A percentile compares a stretch with the other conserved stretches of the same genome.
Conservation (phyloP, 2,888 invertebrate species). For the Eilema sororculum region DNA sequence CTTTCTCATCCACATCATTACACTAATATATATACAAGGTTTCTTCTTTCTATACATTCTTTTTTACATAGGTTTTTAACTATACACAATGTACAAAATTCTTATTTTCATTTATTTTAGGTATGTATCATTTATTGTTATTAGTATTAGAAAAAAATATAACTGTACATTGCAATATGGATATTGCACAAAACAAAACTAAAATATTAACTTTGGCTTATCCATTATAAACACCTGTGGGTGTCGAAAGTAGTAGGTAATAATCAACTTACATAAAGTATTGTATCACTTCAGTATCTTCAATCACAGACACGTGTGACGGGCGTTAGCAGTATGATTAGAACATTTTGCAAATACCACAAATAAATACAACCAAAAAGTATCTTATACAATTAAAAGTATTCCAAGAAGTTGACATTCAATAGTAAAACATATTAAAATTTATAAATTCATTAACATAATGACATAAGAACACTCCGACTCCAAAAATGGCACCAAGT, state of each 20-base stretch:
- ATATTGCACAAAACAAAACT: conserved; percentile 84
- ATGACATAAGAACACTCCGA: conserved; percentile 33
- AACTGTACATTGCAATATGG: conserved; percentile 84
- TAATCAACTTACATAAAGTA: conserved; percentile 57
- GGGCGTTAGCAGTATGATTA: conserved; percentile 48
- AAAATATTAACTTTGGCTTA: conserved; percentile 86
- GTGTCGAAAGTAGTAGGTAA: conserved; percentile 64
- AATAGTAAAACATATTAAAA: conserved; percentile 27
- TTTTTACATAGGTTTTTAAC: conserved; percentile 73
- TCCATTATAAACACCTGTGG: conserved; percentile 76
- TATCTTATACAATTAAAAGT: conserved; percentile 27
- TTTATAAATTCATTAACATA: conserved; percentile 25
- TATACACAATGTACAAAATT: conserved; percentile 84
- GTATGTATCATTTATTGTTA: conserved; percentile 68
- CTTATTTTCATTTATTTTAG: conserved; percentile 65
- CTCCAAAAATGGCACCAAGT: conserved; percentile 70
- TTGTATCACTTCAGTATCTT: conserved; percentile 58
- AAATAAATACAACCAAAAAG: conserved; percentile 45
- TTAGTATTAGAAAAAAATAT: conserved; percentile 69
- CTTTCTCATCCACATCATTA: conserved; percentile 60
- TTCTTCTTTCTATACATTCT: conserved; percentile 79
- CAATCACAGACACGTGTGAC: conserved; percentile 62
- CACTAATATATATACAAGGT: conserved; percentile 72
- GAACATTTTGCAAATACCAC: conserved; percentile 44
- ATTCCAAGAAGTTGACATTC: conserved; percentile 24